Conservation (phyloP, 2,888 invertebrate species). For the Monochamus alternatus region DNA sequence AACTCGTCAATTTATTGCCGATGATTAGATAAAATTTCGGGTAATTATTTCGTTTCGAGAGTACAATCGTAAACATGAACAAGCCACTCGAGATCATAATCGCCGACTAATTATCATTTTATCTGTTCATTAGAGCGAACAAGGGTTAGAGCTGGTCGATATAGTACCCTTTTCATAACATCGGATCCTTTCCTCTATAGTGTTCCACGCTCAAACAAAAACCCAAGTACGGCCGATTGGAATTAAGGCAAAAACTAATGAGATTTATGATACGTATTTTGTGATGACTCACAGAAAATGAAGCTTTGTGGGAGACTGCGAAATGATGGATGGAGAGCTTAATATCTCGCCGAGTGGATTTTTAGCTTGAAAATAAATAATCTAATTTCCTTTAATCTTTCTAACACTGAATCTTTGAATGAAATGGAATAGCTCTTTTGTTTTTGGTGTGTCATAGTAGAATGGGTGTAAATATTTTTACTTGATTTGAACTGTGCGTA, state of each 20-base stretch:
- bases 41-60: slow-evolving; percentile 40
- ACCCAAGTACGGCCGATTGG: slow-evolving; percentile 22
- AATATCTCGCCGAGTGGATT: neutral
- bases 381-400: too few relatives aligned
- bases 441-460: too few relatives aligned
- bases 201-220: slow-evolving; percentile 18
- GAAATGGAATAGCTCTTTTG: too few relatives aligned
- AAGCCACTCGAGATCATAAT: slow-evolving; percentile 45
- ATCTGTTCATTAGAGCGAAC: slow-evolving; percentile 45
- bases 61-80: slow-evolving; percentile 40
- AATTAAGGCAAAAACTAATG: slow-evolving; percentile 25
- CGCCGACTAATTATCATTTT: slow-evolving; percentile 43
- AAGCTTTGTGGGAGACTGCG: neutral
- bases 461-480: too few relatives aligned
- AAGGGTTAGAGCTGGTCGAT: slow-evolving; percentile 16
- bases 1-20: slow-evolving; percentile 20
- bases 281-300: neutral
- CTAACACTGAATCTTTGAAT: too few relatives aligned
- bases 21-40: slow-evolving; percentile 41
- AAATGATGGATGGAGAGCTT: neutral
- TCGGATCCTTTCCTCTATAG: slow-evolving; percentile 18
- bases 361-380: too few relatives aligned
- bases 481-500: too few relatives aligned
- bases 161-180: slow-evolving; percentile 27
- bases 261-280: slow-evolving; percentile 21